Percentiles rank a stretch among this genome's conserved stretches.
Evolutionary conservation across 2,797 vertebrate species (phyloP).

Genomic region (Typhlichthys eigenmanni): DNA sequence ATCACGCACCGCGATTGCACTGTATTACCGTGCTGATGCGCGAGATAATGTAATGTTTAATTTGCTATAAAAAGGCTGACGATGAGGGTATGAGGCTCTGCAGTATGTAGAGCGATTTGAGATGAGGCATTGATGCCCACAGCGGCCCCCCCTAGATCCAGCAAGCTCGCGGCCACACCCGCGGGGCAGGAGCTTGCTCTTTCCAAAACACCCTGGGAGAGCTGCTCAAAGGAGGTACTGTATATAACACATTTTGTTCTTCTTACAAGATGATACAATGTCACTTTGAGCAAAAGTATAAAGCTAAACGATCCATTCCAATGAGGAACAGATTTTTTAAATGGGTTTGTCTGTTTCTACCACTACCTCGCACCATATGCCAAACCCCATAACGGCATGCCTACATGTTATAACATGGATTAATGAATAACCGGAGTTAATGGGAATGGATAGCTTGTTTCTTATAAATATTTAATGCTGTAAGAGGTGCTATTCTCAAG

Average conservation of each 20-base stretch:
- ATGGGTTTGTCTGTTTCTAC: constrained; percentile 20
- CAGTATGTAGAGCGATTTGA: constrained; percentile 40
- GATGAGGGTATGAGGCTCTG: constrained; percentile 21
- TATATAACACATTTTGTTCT: constrained; percentile 39
- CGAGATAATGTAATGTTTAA: constrained; percentile 35
- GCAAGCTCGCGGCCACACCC: constrained; percentile 62
- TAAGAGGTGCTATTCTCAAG: neutral
- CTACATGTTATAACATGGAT: constrained; percentile 25
- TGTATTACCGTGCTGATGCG: constrained; percentile 3
- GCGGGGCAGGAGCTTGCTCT: constrained; percentile 36
- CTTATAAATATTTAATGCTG: constrained; percentile 18
- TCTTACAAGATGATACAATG: constrained; percentile 30
- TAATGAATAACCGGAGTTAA: constrained; percentile 17
- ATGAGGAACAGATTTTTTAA: constrained; percentile 51
- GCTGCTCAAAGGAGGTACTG: constrained; percentile 35
- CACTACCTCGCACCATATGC: constrained; percentile 43
- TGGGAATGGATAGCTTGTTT: neutral
- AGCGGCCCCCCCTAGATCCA: constrained; percentile 55
- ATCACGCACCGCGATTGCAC: constrained; percentile 25
- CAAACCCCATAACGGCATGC: constrained; percentile 19
- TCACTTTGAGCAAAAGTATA: constrained; percentile 36
- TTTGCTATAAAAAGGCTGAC: constrained; percentile 24
- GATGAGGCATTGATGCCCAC: constrained; percentile 58
- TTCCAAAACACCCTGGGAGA: constrained; percentile 45
- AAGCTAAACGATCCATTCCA: constrained; percentile 37